Conservation (phyloP, 2,888 invertebrate genomes). For the Petrophora chlorosata region DNA sequence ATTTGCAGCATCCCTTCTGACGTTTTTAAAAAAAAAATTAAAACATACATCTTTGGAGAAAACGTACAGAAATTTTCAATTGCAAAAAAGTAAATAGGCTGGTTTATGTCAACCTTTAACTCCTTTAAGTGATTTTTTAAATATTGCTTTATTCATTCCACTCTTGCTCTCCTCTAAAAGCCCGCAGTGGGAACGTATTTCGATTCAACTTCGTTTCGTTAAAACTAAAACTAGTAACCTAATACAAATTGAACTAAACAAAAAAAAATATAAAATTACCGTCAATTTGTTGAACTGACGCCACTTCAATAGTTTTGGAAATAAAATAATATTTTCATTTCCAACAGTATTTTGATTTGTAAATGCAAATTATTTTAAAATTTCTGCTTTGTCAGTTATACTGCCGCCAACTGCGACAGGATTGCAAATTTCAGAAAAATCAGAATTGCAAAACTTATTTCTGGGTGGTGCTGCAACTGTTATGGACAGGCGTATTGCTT, state of each 20-base stretch:
- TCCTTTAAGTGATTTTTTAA: conserved; percentile 15
- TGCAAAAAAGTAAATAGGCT: conserved; percentile 23
- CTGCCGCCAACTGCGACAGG: too few relatives aligned
- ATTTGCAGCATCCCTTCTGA: conserved; percentile 49
- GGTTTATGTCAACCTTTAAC: conserved; percentile 2
- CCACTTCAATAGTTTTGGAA: neutral
- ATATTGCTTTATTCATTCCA: conserved; percentile 31
- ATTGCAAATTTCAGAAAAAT: too few relatives aligned
- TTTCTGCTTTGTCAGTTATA: too few relatives aligned
- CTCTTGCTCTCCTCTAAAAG: too few relatives aligned
- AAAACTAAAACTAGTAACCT: conserved; percentile 28
- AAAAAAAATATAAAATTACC: conserved; percentile 8
- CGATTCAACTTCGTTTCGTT: neutral
- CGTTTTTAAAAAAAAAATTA: conserved; percentile 61
- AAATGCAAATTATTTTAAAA: conserved; percentile 29
- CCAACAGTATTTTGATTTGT: conserved; percentile 21
- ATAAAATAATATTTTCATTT: conserved; percentile 14
- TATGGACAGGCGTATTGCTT: too few relatives aligned
- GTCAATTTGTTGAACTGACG: neutral
- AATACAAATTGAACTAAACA: conserved; percentile 34
- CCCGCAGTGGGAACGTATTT: too few relatives aligned
- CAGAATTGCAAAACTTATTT: too few relatives aligned
- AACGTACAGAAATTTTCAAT: conserved; percentile 47
- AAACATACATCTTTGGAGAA: conserved; percentile 60
- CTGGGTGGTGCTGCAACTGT: too few relatives aligned